Percentiles rank a stretch among this genome's conserved stretches.
Evolutionary conservation across 2,888 invertebrate genomes (phyloP).

Genomic region (Lobophora halterata): DNA sequence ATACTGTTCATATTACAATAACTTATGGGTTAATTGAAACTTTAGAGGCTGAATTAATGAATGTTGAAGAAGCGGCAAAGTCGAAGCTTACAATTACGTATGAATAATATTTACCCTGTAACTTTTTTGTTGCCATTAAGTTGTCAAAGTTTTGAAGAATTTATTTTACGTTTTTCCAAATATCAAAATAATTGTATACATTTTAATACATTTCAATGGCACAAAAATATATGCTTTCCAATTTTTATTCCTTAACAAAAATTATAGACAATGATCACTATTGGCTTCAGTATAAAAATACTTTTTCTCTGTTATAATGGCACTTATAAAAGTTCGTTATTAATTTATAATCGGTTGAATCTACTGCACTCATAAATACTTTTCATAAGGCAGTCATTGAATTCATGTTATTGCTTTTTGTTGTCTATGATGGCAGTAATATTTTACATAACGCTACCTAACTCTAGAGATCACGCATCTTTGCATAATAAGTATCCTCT

Average conservation of each 20-base stretch:
- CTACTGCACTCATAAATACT: slow-evolving; percentile 31
- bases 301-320: slow-evolving; percentile 65
- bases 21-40: not conserved
- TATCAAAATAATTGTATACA: slow-evolving; percentile 3
- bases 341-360: slow-evolving; percentile 31
- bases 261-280: slow-evolving; percentile 33
- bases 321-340: slow-evolving; percentile 67
- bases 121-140: slow-evolving; percentile 40
- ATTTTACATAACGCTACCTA: slow-evolving; percentile 17
- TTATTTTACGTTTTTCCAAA: slow-evolving; percentile 1
- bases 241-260: slow-evolving; percentile 18
- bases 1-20: slow-evolving; percentile 9
- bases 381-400: too few relatives aligned
- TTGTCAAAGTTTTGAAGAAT: not conserved
- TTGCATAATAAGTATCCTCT: slow-evolving; percentile 22
- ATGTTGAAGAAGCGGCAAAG: slow-evolving; percentile 17
- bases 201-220: slow-evolving; percentile 30
- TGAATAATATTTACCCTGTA: slow-evolving; percentile 68
- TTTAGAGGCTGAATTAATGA: too few relatives aligned
- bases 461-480: slow-evolving; percentile 27
- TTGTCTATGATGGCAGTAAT: slow-evolving; percentile 25
- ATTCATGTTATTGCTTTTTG: too few relatives aligned
- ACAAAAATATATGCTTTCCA: slow-evolving; percentile 41
- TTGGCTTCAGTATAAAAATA: slow-evolving; percentile 71
- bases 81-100: slow-evolving; percentile 22